phyloP scores from a whole-genome alignment of 64 coral and sea anemone species.

The Astreopora myriophthalma region DNA sequence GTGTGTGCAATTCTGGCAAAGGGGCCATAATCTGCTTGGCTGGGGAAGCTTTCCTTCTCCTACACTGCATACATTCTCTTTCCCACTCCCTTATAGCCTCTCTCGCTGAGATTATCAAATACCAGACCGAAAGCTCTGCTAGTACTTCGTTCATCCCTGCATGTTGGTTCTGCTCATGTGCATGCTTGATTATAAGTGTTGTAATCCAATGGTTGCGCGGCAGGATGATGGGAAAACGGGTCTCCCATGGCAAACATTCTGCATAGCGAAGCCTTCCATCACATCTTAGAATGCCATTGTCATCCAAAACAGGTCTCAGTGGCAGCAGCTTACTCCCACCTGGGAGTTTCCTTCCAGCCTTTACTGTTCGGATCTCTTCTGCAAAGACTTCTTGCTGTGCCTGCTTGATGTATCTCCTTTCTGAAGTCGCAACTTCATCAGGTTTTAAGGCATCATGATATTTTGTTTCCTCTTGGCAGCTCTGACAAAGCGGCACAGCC shows the following conservation, averaged over 20 bases:
- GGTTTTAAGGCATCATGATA: background rate
- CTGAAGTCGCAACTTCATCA: slow-evolving; percentile 41
- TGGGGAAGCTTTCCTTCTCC: slow-evolving; percentile 54
- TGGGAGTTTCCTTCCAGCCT: slow-evolving; percentile 25
- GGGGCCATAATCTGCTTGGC: slow-evolving; percentile 67
- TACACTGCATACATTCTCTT: slow-evolving; percentile 49
- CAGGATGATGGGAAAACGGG: slow-evolving; percentile 38
- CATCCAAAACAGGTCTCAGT: slow-evolving; percentile 38
- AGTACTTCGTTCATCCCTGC: slow-evolving; percentile 60
- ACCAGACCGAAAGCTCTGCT: slow-evolving; percentile 17
- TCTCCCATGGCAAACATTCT: no score
- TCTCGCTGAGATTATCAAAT: no score
- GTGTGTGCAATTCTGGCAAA: slow-evolving; percentile 4
- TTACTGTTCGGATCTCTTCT: slow-evolving; percentile 34
- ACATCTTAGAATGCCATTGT: background rate
- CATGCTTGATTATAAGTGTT: slow-evolving; percentile 48
- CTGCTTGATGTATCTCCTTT: slow-evolving; percentile 34
- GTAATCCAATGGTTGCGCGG: slow-evolving; percentile 54
- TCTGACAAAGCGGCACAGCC: no score
- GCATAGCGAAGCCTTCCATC: slow-evolving; percentile 9
- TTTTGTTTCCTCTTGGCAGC: background rate
- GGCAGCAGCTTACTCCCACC: slow-evolving; percentile 34
- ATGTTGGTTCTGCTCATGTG: slow-evolving; percentile 54
- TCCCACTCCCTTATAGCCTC: slow-evolving; percentile 69
- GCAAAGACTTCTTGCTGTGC: slow-evolving; percentile 52